Conservation (phyloP, 2,888 invertebrate species). For the Celastrina argiolus region DNA sequence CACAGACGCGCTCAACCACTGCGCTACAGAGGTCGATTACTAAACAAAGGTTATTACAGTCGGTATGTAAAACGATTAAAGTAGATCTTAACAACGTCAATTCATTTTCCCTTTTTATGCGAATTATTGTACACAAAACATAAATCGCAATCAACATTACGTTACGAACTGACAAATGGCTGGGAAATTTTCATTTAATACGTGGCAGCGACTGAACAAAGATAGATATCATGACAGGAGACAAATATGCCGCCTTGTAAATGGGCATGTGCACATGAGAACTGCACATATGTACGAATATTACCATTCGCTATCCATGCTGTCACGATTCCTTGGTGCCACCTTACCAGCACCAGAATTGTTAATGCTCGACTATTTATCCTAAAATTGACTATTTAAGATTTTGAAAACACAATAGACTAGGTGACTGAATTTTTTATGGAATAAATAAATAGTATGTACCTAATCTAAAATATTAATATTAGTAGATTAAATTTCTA, state of each 20-base stretch:
- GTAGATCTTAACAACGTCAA: no score
- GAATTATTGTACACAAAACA: not conserved
- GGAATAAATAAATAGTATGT: no score
- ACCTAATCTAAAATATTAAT: no score
- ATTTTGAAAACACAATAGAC: no score
- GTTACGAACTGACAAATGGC: constrained; percentile 16
- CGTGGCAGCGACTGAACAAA: constrained; percentile 22
- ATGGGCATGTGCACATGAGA: constrained; percentile 21
- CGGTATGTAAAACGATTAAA: no score
- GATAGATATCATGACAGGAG: constrained; percentile 25
- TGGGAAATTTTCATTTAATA: constrained; percentile 19
- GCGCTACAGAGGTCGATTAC: no score
- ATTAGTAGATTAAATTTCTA: no score
- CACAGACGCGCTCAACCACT: no score
- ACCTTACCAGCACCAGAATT: not conserved
- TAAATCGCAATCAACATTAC: constrained; percentile 2
- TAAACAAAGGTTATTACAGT: no score
- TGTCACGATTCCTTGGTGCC: constrained; percentile 20
- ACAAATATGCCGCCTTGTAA: constrained; percentile 25
- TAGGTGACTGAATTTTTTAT: no score
- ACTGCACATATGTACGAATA: constrained; percentile 18
- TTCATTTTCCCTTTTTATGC: not conserved
- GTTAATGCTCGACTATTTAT: no score
- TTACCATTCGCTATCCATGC: constrained; percentile 3
- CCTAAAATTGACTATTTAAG: no score